Evolutionary conservation across 2,888 invertebrate species (phyloP).

Genomic region (Ypsolopha scabrella): DNA sequence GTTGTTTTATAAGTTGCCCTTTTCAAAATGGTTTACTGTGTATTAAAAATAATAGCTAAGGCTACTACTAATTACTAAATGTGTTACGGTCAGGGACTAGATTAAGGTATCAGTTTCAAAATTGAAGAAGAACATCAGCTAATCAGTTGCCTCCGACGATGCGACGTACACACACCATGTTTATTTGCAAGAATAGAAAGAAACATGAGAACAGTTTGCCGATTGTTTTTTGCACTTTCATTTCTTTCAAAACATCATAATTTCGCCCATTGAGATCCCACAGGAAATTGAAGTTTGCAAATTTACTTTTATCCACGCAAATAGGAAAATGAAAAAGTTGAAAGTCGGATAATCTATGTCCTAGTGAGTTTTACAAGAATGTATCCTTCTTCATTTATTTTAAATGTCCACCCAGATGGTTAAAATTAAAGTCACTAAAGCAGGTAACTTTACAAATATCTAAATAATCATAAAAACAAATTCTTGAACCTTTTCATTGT

Average conservation of each 20-base stretch:
- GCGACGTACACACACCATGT: too few species aligned
- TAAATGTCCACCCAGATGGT: conserved; percentile 1
- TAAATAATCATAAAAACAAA: background rate
- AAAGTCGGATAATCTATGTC: conserved; percentile 22
- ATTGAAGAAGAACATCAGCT: too few species aligned
- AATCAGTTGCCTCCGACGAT: too few species aligned
- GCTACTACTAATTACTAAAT: too few species aligned
- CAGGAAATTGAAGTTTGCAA: conserved; percentile 26
- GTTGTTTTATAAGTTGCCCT: too few species aligned
- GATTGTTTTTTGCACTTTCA: too few species aligned
- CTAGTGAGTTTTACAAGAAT: conserved; percentile 35
- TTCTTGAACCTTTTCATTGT: background rate
- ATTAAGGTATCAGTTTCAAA: too few species aligned
- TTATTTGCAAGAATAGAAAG: too few species aligned
- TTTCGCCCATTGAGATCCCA: conserved; percentile 23
- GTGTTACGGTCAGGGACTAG: too few species aligned
- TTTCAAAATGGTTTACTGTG: too few species aligned
- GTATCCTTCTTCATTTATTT: background rate
- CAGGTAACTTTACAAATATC: conserved; percentile 5
- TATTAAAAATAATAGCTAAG: too few species aligned
- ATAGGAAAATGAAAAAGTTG: conserved; percentile 18
- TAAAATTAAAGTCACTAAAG: conserved; percentile 2
- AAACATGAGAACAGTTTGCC: too few species aligned
- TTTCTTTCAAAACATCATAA: conserved; percentile 9
- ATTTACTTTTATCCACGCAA: conserved; percentile 12